Evolutionary conservation across 2,797 vertebrate species (phyloP).

Genomic region (Acropternis orthonyx): DNA sequence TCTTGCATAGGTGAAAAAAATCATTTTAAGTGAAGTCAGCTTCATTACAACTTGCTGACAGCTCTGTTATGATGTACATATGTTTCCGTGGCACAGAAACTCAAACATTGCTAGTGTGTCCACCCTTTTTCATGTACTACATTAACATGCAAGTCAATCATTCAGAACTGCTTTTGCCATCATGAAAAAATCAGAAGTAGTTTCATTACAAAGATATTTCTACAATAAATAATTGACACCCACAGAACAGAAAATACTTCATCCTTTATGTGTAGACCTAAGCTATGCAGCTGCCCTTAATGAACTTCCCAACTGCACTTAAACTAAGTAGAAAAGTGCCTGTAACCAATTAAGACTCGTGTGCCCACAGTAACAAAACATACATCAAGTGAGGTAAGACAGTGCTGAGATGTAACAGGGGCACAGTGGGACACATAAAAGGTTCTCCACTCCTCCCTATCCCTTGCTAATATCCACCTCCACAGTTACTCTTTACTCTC

Average conservation of each 20-base stretch:
- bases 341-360: neutral
- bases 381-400: neutral
- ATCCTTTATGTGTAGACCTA: neutral
- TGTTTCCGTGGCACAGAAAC: neutral
- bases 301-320: neutral
- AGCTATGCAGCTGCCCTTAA: neutral
- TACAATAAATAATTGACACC: neutral
- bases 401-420: neutral
- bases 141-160: neutral
- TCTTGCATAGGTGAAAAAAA: neutral
- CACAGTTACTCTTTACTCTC: neutral
- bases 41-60: neutral
- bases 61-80: neutral
- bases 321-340: neutral
- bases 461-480: neutral
- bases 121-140: neutral
- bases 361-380: neutral
- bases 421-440: neutral
- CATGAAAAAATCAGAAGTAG: neutral
- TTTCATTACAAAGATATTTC: neutral
- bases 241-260: neutral
- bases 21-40: neutral
- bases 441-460: neutral
- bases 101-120: neutral
- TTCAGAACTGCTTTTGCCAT: neutral